Conservation (phyloP, 2,113 vertebrate genomes). For the Nyctibius bracteatus region DNA sequence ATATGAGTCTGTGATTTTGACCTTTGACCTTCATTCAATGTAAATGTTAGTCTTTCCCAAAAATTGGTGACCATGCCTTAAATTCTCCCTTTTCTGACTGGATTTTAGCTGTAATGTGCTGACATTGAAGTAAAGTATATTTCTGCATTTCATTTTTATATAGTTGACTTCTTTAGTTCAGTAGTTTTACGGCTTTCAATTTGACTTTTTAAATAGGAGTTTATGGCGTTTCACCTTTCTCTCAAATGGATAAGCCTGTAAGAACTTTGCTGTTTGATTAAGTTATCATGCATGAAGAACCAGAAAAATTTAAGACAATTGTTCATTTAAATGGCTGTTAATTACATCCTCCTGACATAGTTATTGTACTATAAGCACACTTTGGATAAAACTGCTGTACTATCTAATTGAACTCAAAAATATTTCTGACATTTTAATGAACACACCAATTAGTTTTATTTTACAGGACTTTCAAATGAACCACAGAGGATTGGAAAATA, state of each 20-base stretch:
- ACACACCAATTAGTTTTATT: slow-evolving; percentile 68
- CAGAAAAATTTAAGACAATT: slow-evolving; percentile 73
- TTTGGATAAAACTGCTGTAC: slow-evolving; percentile 64
- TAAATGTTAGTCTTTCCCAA: not conserved
- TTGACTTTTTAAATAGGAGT: slow-evolving; percentile 26
- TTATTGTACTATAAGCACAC: slow-evolving; percentile 62
- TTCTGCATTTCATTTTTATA: not conserved
- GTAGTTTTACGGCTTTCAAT: slow-evolving; percentile 23
- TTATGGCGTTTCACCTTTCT: slow-evolving; percentile 37
- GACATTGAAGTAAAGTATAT: not conserved
- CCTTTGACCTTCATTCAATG: not conserved
- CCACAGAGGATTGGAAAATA: slow-evolving; percentile 70
- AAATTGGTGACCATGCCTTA: not conserved
- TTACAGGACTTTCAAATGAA: slow-evolving; percentile 67
- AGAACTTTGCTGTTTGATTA: slow-evolving; percentile 73
- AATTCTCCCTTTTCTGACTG: not conserved
- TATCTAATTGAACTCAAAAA: slow-evolving; percentile 72
- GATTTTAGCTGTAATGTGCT: not conserved
- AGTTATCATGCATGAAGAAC: slow-evolving; percentile 63
- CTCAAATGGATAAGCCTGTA: slow-evolving; percentile 23
- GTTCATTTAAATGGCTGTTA: slow-evolving; percentile 72
- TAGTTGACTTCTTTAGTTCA: not conserved
- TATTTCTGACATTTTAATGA: slow-evolving; percentile 77
- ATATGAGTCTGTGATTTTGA: not conserved
- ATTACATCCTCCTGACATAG: slow-evolving; percentile 63